Base-by-base conservation (phyloP, 2,113 vertebrate species). In the Oncorhynchus tshawytscha region DNA sequence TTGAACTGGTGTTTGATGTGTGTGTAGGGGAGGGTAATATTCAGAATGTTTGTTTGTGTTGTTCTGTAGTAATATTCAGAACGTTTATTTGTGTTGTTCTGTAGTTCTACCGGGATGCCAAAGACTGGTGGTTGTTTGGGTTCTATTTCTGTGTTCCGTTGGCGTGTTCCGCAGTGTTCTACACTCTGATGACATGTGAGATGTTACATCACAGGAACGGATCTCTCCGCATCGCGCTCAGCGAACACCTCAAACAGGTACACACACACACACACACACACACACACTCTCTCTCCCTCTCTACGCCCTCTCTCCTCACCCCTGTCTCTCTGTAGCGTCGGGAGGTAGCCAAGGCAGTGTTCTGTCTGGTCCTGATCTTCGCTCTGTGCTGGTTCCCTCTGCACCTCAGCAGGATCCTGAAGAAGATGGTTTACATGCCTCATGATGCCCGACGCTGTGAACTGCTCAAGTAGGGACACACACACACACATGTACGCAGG, bases 111-210 rank as follows among this genome's bases (percentile, higher is more conserved):
- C 88, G 91, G 25, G 84, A 94, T 0, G 94, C 82, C 0, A 99
- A 98, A 88, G 96, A 97, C 82, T 99, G 97, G 97, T 99, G 97
- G 97, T 81, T 98, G 45, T 97, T 99, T n/a, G 95, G 95, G 3
- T 96, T 97, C 88, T 99, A 99, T 81, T 99, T 98, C 93, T 97
- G 95, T 77, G 92, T 98, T 72, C 97, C 97, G 0, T 81, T 99
- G 89, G 84, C 88, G 1, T 98, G 95, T 49, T 97, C 96, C 0
- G 96, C 93, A 0, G 85, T 98, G 62, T 99, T 99, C 89, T 99
- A 99, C 80, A 94, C 95, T 0, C 91, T 98, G 76, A 99, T 99
- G 97, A 97, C 96, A 51, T 93, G 92, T 34, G 95, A 98, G 92
- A 97, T 99, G 97, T 86, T 99, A 24, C 90, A 93, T 74, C 95